Evolutionary conservation across 2,888 invertebrate genomes (phyloP).

Genomic region (Noctua pronuba): DNA sequence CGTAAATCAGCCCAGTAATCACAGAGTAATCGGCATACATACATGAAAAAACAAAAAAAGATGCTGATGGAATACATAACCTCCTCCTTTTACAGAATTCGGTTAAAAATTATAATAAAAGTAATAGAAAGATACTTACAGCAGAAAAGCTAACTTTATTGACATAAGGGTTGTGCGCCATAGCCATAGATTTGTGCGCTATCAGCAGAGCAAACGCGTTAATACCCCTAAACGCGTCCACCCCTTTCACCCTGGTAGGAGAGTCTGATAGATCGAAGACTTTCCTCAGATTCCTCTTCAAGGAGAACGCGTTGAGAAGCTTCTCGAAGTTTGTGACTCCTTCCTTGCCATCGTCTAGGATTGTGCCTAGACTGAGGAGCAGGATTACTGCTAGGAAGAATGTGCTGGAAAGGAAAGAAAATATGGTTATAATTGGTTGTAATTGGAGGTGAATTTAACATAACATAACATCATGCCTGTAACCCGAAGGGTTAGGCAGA

Average conservation of each 20-base stretch:
- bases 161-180: conserved; percentile 90
- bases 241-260: conserved; percentile 83
- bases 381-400: conserved; percentile 85
- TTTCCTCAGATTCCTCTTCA: conserved; percentile 86
- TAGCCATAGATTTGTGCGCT: conserved; percentile 91
- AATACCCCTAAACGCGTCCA: conserved; percentile 89
- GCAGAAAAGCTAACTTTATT: conserved; percentile 89
- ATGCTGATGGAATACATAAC: not conserved
- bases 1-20: too few relatives aligned
- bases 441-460: not conserved
- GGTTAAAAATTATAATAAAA: not conserved
- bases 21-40: too few relatives aligned
- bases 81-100: not conserved
- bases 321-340: conserved; percentile 87
- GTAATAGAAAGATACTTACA: conserved; percentile 78
- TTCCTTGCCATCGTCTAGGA: conserved; percentile 85
- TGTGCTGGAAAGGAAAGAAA: conserved; percentile 77
- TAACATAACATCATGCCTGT: not conserved
- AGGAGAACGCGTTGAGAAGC: conserved; percentile 87
- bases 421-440: not conserved
- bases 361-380: conserved; percentile 83
- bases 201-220: conserved; percentile 89
- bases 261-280: conserved; percentile 84
- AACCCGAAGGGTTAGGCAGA: not conserved
- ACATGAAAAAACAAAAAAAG: too few relatives aligned